Conservation (phyloP, 30 jellyfish, hydroid and myxozoan genomes). For the Chrysaora quinquecirrha region DNA sequence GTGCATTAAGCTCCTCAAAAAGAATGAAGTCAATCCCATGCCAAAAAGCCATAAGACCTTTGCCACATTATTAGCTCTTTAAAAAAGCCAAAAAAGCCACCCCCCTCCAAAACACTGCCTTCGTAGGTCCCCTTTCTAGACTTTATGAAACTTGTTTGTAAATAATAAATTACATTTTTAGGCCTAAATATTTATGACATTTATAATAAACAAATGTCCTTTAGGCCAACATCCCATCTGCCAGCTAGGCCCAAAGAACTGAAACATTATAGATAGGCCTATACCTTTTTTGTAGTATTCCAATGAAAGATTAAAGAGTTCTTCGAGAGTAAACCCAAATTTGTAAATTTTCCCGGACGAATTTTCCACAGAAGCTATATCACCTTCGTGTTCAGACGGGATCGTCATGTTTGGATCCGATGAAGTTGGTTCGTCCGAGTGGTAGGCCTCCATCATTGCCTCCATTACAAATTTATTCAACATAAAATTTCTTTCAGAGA, state of each 20-base stretch:
- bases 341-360: conserved; percentile 27
- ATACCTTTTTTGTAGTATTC: conserved; percentile 87
- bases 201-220: not conserved
- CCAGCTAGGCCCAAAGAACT: not conserved
- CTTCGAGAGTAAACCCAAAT: conserved; percentile 78
- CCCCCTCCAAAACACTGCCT: no score
- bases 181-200: not conserved
- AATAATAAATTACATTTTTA: not conserved
- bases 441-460: no score
- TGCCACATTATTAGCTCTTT: no score
- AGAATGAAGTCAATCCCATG: no score
- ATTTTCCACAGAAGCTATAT: not conserved
- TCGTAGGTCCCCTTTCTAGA: no score
- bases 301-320: conserved; percentile 69
- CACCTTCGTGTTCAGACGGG: conserved; percentile 41
- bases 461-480: no score
- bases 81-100: no score
- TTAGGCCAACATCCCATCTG: no score
- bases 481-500: no score
- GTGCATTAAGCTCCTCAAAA: no score
- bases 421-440: not conserved
- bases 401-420: conserved; percentile 29
- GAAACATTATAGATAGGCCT: not conserved
- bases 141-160: no score
- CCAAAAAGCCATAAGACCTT: no score